These are phyloP conservation scores for Drosophila diplacantha DNA, from an alignment of 2,888 invertebrate species.

Conservation along the genomic window DNA sequence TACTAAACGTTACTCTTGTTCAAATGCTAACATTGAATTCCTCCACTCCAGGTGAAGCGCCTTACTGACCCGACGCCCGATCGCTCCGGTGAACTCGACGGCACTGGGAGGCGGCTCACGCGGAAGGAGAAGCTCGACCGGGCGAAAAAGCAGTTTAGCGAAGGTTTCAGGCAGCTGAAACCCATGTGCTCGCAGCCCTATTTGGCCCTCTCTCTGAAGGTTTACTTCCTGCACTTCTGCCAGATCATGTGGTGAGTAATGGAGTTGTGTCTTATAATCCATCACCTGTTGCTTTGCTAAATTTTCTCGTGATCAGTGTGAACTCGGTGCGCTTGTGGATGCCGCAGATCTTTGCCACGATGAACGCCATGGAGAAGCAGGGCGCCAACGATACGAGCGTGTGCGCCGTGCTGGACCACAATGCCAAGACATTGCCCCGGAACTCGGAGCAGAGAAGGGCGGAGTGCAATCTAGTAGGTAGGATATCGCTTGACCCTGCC, in stretches of 20 bases:
- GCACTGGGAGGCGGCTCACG: neutral
- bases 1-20: fast-evolving
- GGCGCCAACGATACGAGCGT: slow-evolving; percentile 48
- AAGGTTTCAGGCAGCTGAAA: slow-evolving; percentile 45
- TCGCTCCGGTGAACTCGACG: neutral
- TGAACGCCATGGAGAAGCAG: slow-evolving; percentile 78
- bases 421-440: slow-evolving; percentile 19
- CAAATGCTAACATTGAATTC: neutral
- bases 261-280: neutral
- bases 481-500: slow-evolving; percentile 29
- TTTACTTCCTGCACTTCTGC: slow-evolving; percentile 55
- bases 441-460: neutral
- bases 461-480: slow-evolving; percentile 60
- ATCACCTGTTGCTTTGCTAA: neutral
- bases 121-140: slow-evolving; percentile 16
- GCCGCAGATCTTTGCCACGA: slow-evolving; percentile 88
- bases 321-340: slow-evolving; percentile 91
- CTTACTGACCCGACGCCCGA: slow-evolving; percentile 50
- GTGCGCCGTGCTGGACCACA: slow-evolving; percentile 67
- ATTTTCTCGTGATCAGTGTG: slow-evolving; percentile 78
- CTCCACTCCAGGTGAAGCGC: slow-evolving; percentile 40
- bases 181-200: slow-evolving; percentile 55
- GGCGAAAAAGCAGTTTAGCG: slow-evolving; percentile 30
- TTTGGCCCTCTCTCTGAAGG: slow-evolving; percentile 40
- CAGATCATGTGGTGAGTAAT: slow-evolving; percentile 56